Evolutionary conservation across 2,797 vertebrate genomes (phyloP).

Genomic region (Falco cherrug): DNA sequence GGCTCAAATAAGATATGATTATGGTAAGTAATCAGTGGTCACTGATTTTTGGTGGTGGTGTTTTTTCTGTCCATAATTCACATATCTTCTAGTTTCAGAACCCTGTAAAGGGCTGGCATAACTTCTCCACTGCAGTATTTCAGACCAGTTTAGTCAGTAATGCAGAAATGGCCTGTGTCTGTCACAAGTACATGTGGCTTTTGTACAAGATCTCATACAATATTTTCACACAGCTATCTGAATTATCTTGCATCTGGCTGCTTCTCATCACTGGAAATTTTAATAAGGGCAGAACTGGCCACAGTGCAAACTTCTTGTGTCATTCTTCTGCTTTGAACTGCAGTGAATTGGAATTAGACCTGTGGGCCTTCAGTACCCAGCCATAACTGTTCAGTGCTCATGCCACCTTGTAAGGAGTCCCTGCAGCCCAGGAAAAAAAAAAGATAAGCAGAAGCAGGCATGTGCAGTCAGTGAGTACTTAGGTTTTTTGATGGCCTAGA

Average conservation of each 20-base stretch:
- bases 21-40: not conserved
- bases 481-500: not conserved
- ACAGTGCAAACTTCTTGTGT: not conserved
- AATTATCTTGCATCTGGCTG: not conserved
- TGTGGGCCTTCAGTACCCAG: not conserved
- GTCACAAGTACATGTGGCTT: not conserved
- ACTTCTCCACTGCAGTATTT: not conserved
- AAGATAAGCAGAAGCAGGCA: not conserved
- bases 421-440: not conserved
- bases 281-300: not conserved
- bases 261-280: not conserved
- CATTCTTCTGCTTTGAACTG: not conserved
- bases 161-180: not conserved
- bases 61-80: not conserved
- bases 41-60: not conserved
- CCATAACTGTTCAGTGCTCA: not conserved
- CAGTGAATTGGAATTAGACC: not conserved
- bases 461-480: not conserved
- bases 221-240: not conserved
- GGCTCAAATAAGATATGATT: not conserved
- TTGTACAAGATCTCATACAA: not conserved
- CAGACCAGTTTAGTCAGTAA: not conserved
- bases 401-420: not conserved
- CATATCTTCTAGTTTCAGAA: not conserved
- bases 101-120: not conserved